phyloP scores from a whole-genome alignment of 2,797 vertebrate species.

The Labroides dimidiatus region DNA sequence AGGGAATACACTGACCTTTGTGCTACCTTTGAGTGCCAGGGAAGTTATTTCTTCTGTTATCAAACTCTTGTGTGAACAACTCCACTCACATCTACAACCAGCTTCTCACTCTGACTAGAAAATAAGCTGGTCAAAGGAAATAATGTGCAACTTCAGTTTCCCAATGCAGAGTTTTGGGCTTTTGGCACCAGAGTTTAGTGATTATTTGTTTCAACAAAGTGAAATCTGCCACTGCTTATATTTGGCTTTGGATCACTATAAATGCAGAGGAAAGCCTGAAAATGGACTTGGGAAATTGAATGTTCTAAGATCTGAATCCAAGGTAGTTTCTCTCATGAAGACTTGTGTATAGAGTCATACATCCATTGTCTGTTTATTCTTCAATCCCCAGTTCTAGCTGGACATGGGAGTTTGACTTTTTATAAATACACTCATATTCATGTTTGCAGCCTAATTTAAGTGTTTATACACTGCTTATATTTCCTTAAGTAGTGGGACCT shows the following conservation, averaged over 20 bases:
- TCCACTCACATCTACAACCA: not conserved
- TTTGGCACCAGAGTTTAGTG: not conserved
- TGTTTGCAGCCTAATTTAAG: too few species aligned
- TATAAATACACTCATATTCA: too few species aligned
- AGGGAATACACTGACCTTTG: conserved; percentile 16
- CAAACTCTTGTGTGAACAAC: not conserved
- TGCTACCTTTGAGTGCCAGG: conserved; percentile 1
- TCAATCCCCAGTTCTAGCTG: too few species aligned
- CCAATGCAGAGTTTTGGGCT: not conserved
- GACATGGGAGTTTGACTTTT: too few species aligned
- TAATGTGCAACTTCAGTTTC: not conserved
- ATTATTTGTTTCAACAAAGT: not conserved
- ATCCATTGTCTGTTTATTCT: too few species aligned
- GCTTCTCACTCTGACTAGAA: not conserved
- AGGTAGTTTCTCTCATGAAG: too few species aligned
- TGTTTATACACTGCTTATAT: too few species aligned
- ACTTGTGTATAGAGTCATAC: too few species aligned
- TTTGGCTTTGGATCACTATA: conserved; percentile 6
- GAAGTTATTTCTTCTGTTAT: conserved; percentile 5
- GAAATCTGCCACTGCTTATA: too few species aligned
- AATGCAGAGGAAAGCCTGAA: not conserved
- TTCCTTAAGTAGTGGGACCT: too few species aligned
- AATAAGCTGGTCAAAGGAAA: not conserved
- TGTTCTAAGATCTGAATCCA: too few species aligned
- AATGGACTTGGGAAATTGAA: too few species aligned